Base-by-base conservation (phyloP, 2,888 invertebrate species). In the Alsophila aescularia region DNA sequence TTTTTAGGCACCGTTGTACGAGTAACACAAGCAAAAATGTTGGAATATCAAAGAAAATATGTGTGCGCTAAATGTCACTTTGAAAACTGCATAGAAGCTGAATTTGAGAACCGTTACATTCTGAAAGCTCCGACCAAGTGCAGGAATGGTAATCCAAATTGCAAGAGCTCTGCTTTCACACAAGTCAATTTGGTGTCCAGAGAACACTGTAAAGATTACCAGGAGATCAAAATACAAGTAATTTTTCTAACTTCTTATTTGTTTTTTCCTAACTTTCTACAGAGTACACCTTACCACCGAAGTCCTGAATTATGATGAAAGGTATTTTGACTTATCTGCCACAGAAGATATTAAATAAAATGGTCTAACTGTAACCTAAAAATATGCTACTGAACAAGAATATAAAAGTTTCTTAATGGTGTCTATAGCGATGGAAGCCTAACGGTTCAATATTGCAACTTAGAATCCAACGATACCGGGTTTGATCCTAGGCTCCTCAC, bases 171-270 rank as follows among this genome's bases (percentile, higher is more conserved):
- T 32, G 94, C 91, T 69, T 92, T 94, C 57, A 83, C 81, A 54
- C 83, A 87, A 67, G 82, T 93, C 13, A 92, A 91, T 57, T 79
- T 93, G 45, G 85, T 94, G 31, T 93, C 94, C 40, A 90, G 93
- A 58, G 92, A 93, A 60, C 92, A 94, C 73, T 97, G 94, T 76
- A 95, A 94, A 69, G 96, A 97, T 89, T 96, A 96, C 83, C 97
- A 97, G 82, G 96, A 97, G 90, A 94, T 97, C 10, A 97, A 96
- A 88, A 93, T 98, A 73, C 96, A 96, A 87, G 95, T 94, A 82
- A 43, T 35, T 42, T 15, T 3, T 5, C 21, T 12, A n/a, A 31
- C 12, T 24, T n/a, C n/a, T n/a, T n/a, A n/a, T n/a, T n/a, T n/a
- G n/a, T n/a, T n/a, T n/a, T n/a, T n/a, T 13, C 6, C 12, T 13